Percentiles rank a stretch among this genome's conserved stretches.
phyloP scores from a whole-genome alignment of 92 coral and sea anemone genomes.

The Isaurus tuberculatus region DNA sequence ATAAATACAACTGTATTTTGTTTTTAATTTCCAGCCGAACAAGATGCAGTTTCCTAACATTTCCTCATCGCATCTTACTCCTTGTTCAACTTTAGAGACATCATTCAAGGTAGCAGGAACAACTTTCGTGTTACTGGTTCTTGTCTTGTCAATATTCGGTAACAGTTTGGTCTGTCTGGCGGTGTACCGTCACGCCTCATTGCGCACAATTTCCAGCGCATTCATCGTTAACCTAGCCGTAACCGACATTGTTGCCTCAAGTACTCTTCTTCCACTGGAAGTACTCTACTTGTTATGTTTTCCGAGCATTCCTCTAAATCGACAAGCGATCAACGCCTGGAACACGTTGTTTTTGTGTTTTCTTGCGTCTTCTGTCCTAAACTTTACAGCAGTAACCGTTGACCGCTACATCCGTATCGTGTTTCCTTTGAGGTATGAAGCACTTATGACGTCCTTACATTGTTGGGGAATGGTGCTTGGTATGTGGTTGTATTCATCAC shows the following conservation, averaged over 20 bases:
- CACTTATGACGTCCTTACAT: constrained; percentile 37
- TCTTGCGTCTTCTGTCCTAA: constrained; percentile 55
- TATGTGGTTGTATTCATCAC: constrained; percentile 47
- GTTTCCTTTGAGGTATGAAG: constrained; percentile 56
- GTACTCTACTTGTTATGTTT: constrained; percentile 40
- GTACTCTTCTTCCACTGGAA: constrained; percentile 54
- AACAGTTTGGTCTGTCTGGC: constrained; percentile 61
- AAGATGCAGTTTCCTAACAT: constrained; percentile 42
- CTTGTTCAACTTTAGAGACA: constrained; percentile 49
- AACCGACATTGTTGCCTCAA: constrained; percentile 54
- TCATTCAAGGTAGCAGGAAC: constrained; percentile 51
- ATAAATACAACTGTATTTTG: neutral
- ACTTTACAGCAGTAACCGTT: constrained; percentile 67
- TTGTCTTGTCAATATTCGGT: constrained; percentile 45
- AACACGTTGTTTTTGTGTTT: constrained; percentile 50
- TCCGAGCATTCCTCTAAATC: constrained; percentile 56
- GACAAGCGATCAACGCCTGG: constrained; percentile 51
- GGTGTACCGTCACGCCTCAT: constrained; percentile 29
- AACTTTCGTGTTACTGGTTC: constrained; percentile 22
- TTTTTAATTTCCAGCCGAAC: neutral
- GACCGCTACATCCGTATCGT: constrained; percentile 62
- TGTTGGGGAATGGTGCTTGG: constrained; percentile 8
- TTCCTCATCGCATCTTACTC: neutral
- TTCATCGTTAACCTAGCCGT: constrained; percentile 62
- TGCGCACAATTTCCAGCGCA: constrained; percentile 55